Evolutionary conservation across 2,888 invertebrate genomes (phyloP).

Genomic region (Elysia crispata): DNA sequence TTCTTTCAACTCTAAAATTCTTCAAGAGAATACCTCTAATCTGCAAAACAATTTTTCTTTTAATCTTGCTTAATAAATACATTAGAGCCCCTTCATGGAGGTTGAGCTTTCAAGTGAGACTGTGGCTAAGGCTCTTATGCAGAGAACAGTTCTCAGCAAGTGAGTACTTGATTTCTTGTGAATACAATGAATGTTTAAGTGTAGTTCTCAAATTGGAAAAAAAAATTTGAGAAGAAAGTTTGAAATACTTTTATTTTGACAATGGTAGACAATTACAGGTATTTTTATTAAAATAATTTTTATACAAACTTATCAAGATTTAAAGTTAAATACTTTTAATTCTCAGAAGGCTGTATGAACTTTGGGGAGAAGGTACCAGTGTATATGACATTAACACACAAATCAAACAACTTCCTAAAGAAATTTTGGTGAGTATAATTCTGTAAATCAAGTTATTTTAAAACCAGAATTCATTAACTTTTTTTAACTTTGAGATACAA

Average conservation of each 20-base stretch:
- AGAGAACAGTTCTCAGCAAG: conserved; percentile 87
- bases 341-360: conserved; percentile 79
- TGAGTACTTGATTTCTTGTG: conserved; percentile 77
- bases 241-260: too few species aligned
- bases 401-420: conserved; percentile 75
- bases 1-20: too few species aligned
- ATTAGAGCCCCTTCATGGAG: conserved; percentile 86
- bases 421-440: conserved; percentile 42
- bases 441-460: background rate
- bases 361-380: conserved; percentile 86
- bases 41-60: too few species aligned
- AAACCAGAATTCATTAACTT: background rate
- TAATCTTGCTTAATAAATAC: background rate
- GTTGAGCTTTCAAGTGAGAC: conserved; percentile 87
- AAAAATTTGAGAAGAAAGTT: too few species aligned
- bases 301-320: too few species aligned
- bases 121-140: conserved; percentile 85
- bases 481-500: too few species aligned
- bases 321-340: background rate
- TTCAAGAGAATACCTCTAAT: too few species aligned
- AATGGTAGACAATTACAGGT: too few species aligned
- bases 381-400: conserved; percentile 82
- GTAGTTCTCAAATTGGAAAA: too few species aligned
- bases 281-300: too few species aligned
- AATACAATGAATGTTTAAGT: too few species aligned